Percentiles rank a stretch among this genome's conserved stretches.
phyloP scores from a whole-genome alignment of 2,888 invertebrate genomes.

The Drosophila paucipuncta region DNA sequence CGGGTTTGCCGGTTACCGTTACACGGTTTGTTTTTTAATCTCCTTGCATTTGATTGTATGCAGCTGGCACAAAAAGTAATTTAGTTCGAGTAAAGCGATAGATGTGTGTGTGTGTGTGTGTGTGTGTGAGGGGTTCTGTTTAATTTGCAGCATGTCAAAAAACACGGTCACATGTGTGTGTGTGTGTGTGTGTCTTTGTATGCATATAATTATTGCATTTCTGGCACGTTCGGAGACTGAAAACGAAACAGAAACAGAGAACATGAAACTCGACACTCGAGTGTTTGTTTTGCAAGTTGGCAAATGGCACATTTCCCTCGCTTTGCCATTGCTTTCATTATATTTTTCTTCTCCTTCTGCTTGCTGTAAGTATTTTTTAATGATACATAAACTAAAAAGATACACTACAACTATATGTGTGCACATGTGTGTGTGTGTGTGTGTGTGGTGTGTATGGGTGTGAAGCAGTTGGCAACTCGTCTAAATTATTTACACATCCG shows the following conservation, averaged over 20 bases:
- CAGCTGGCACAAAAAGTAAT: conserved; percentile 74
- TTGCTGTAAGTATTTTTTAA: conserved; percentile 76
- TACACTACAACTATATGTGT: conserved; percentile 55
- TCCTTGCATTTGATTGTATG: conserved; percentile 78
- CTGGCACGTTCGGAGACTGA: conserved; percentile 72
- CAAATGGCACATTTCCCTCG: conserved; percentile 78
- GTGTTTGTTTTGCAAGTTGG: conserved; percentile 69
- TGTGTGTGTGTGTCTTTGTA: conserved; percentile 57
- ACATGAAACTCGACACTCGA: conserved; percentile 36
- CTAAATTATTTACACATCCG: conserved; percentile 81
- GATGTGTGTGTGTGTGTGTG: conserved; percentile 24
- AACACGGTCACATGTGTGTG: conserved; percentile 44
- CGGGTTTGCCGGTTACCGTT: conserved; percentile 54
- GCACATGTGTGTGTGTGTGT: conserved; percentile 19
- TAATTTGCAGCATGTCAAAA: conserved; percentile 81
- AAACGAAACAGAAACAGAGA: conserved; percentile 38
- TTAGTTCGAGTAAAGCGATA: conserved; percentile 61
- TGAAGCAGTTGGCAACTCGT: conserved; percentile 66
- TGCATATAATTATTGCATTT: conserved; percentile 81
- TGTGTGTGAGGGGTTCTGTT: conserved; percentile 56
- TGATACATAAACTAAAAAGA: conserved; percentile 81
- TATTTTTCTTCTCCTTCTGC: conserved; percentile 34
- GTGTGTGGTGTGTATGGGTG: conserved; percentile 17
- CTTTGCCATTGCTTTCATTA: conserved; percentile 60
- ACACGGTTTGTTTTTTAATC: conserved; percentile 76